phyloP scores from a whole-genome alignment of 2,113 vertebrate genomes.

The Hucho hucho region DNA sequence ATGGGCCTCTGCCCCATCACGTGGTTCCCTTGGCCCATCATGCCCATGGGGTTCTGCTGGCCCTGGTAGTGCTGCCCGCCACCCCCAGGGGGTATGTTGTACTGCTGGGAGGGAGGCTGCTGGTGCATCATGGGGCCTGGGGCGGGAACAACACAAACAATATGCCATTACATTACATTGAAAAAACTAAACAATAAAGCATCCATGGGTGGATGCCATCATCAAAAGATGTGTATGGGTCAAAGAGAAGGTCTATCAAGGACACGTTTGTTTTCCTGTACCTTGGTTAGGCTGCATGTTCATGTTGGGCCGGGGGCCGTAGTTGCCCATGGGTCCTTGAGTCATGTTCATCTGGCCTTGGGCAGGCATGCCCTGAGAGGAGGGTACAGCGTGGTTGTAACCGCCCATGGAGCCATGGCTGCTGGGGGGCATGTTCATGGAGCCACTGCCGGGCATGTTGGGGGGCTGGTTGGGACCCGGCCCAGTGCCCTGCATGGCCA shows the following conservation, averaged over 20 bases:
- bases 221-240: neutral
- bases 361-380: slow-evolving; percentile 89
- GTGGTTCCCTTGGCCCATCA: slow-evolving; percentile 98
- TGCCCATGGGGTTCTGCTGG: slow-evolving; percentile 94
- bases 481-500: slow-evolving; percentile 96
- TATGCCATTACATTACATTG: too few species aligned
- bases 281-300: slow-evolving; percentile 98
- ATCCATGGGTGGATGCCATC: neutral
- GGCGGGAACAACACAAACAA: slow-evolving; percentile 6
- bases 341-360: slow-evolving; percentile 97
- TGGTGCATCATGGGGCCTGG: slow-evolving; percentile 98
- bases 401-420: slow-evolving; percentile 94
- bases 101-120: slow-evolving; percentile 94
- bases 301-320: slow-evolving; percentile 94
- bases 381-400: slow-evolving; percentile 91
- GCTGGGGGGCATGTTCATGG: slow-evolving; percentile 93
- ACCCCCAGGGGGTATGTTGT: slow-evolving; percentile 92
- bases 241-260: neutral
- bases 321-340: slow-evolving; percentile 94
- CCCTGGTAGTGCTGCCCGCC: slow-evolving; percentile 95
- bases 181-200: neutral
- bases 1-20: slow-evolving; percentile 98
- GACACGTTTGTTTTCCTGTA: slow-evolving; percentile 42
- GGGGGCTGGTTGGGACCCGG: slow-evolving; percentile 94
- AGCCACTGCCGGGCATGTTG: slow-evolving; percentile 87